Evolutionary conservation across 2,113 vertebrate species (phyloP).

Genomic region (Apodemus speciosus): DNA sequence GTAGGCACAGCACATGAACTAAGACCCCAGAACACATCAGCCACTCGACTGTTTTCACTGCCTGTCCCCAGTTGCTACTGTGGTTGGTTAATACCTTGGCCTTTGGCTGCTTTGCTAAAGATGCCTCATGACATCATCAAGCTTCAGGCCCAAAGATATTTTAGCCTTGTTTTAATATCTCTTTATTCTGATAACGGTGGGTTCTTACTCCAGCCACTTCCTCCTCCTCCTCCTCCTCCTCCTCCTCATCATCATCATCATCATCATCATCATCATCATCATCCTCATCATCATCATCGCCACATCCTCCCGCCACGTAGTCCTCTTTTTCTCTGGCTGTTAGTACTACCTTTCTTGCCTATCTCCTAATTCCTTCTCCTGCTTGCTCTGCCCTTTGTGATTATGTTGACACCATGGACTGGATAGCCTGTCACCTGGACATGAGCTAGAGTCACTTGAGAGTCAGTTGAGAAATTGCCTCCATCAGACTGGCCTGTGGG

Average conservation of each 20-base stretch:
- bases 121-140: conserved; percentile 52
- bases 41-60: not conserved
- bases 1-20: not conserved
- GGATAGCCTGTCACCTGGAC: not conserved
- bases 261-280: not conserved
- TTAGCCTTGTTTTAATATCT: conserved; percentile 21
- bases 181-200: conserved; percentile 7
- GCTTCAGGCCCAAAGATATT: not conserved
- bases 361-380: not conserved
- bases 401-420: not conserved
- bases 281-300: too few relatives aligned
- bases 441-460: not conserved
- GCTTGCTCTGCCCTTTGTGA: not conserved
- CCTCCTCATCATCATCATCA: not conserved
- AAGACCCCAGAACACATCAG: not conserved
- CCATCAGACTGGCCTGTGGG: not conserved
- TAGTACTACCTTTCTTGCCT: not conserved
- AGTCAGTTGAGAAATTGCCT: not conserved
- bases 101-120: conserved; percentile 54
- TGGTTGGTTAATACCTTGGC: conserved; percentile 28
- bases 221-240: not conserved
- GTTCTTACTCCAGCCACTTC: not conserved
- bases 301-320: too few relatives aligned
- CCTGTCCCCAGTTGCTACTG: not conserved
- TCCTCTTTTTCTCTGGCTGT: too few relatives aligned